phyloP scores from a whole-genome alignment of 2,797 vertebrate species.

The Amniataba percoides region DNA sequence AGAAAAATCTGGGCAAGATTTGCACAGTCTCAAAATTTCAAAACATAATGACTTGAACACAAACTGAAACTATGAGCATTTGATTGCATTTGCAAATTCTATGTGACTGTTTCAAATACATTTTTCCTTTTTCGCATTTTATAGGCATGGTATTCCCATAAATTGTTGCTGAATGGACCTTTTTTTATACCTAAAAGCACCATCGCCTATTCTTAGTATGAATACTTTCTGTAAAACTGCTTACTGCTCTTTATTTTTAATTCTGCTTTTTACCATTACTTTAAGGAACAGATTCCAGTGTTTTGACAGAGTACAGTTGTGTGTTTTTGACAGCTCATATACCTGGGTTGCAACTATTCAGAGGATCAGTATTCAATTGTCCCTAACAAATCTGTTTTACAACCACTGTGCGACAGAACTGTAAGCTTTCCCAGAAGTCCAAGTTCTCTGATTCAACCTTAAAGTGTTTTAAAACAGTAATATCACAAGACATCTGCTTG shows the following conservation, averaged over 20 bases:
- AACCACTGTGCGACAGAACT: not conserved
- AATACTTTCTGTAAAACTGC: conserved; percentile 18
- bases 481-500: conserved; percentile 41
- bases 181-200: not conserved
- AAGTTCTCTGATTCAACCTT: conserved; percentile 16
- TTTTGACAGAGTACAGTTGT: not conserved
- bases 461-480: not conserved
- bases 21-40: conserved; percentile 8
- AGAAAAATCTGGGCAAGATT: conserved; percentile 4
- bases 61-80: not conserved
- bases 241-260: conserved; percentile 6
- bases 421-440: not conserved
- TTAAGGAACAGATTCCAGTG: not conserved
- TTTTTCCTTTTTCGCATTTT: conserved; percentile 7
- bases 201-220: conserved; percentile 11
- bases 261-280: not conserved
- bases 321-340: conserved; percentile 5
- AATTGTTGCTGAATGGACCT: conserved; percentile 18
- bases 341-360: not conserved
- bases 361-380: not conserved
- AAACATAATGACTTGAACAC: conserved; percentile 18
- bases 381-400: not conserved
- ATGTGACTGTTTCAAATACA: conserved; percentile 10
- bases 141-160: not conserved
- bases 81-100: too few relatives aligned